Evolutionary conservation across 2,888 invertebrate genomes (phyloP).

Genomic region (Drosophila mayaguana): DNA sequence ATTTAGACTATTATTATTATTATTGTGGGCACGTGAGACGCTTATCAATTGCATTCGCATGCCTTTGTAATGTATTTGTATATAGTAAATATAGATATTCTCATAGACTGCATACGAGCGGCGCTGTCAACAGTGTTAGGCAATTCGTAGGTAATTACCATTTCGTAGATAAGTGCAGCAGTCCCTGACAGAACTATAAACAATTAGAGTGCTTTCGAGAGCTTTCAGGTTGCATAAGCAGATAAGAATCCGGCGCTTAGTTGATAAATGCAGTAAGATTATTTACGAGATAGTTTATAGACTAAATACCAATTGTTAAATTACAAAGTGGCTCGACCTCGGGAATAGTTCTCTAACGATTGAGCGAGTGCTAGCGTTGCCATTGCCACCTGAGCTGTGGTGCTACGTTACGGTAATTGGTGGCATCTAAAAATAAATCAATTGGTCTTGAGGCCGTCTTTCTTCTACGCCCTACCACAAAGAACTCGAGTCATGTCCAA

Average conservation of each 20-base stretch:
- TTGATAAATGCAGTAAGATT: slow-evolving; percentile 19
- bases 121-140: background rate
- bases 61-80: background rate
- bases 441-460: slow-evolving; percentile 33
- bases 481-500: slow-evolving; percentile 22
- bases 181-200: slow-evolving; percentile 14
- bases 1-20: slow-evolving; percentile 22
- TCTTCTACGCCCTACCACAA: slow-evolving; percentile 2
- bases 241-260: slow-evolving; percentile 5
- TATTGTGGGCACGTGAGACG: slow-evolving; percentile 4
- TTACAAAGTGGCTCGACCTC: background rate
- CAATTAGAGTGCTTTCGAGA: slow-evolving; percentile 23
- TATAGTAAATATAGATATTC: slow-evolving; percentile 3
- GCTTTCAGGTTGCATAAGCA: slow-evolving; percentile 37
- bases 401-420: slow-evolving; percentile 54
- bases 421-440: slow-evolving; percentile 59
- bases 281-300: background rate
- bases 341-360: slow-evolving; percentile 26
- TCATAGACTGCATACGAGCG: slow-evolving; percentile 9
- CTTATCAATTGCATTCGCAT: background rate
- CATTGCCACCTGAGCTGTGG: slow-evolving; percentile 37
- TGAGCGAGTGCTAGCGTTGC: slow-evolving; percentile 9
- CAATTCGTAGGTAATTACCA: slow-evolving; percentile 21
- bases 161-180: slow-evolving; percentile 24
- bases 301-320: background rate